Percentiles rank a stretch among this genome's conserved stretches.
Evolutionary conservation across 2,113 vertebrate genomes (phyloP).

Genomic region (Gadus macrocephalus): DNA sequence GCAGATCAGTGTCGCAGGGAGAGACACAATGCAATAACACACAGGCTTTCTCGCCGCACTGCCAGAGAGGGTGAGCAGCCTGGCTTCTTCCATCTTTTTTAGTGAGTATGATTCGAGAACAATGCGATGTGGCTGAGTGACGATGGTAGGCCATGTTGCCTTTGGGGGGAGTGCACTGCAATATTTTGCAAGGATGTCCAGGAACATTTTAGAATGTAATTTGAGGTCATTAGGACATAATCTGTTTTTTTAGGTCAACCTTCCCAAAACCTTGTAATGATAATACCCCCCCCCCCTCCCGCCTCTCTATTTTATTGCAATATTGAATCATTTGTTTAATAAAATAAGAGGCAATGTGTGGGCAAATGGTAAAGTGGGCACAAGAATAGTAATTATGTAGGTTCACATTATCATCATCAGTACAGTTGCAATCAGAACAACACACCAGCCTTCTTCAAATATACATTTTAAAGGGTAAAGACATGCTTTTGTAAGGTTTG

Average conservation of each 20-base stretch:
- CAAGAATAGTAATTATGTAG: conserved; percentile 2
- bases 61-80: not conserved
- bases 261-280: conserved; percentile 45
- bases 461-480: conserved; percentile 21
- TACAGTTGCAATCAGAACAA: conserved; percentile 1
- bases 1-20: conserved; percentile 9
- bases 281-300: conserved; percentile 6
- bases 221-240: not conserved
- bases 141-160: conserved; percentile 13
- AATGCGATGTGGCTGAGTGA: conserved; percentile 25
- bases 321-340: not conserved
- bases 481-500: not conserved
- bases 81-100: too few species aligned
- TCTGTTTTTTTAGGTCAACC: conserved; percentile 2
- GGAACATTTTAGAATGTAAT: not conserved
- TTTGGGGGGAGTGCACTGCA: conserved; percentile 39
- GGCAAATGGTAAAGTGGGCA: conserved; percentile 24
- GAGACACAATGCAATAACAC: conserved; percentile 53
- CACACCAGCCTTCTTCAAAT: conserved; percentile 3
- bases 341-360: conserved; percentile 23
- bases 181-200: conserved; percentile 34
- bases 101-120: conserved; percentile 16
- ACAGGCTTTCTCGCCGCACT: not conserved
- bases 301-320: not conserved
- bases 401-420: conserved; percentile 10